Conservation (phyloP, 2,797 vertebrate species). For the Macropodus opercularis region DNA sequence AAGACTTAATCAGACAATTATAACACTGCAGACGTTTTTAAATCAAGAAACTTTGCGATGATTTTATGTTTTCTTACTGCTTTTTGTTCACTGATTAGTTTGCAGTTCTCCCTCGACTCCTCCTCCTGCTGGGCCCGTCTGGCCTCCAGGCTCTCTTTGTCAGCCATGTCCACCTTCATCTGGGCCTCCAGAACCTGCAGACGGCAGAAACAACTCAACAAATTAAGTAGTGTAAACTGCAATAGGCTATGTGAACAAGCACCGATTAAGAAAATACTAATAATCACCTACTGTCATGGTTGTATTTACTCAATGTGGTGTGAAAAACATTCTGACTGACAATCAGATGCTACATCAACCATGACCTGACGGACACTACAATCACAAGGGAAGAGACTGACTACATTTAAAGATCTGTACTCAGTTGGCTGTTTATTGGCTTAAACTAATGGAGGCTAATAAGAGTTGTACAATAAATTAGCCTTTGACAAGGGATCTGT, state of each 20-base stretch:
- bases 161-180: constrained; percentile 94
- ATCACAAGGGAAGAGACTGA: constrained; percentile 23
- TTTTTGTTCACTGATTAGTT: constrained; percentile 96
- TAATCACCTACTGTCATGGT: too few species aligned
- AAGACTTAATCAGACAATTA: background rate
- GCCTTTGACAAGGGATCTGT: too few species aligned
- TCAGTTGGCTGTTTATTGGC: background rate
- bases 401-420: background rate
- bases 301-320: constrained; percentile 29
- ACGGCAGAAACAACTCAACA: constrained; percentile 13
- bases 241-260: constrained; percentile 2
- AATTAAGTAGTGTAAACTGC: background rate
- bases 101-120: constrained; percentile 94
- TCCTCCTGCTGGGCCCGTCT: constrained; percentile 92
- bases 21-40: background rate
- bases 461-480: background rate
- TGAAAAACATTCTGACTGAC: constrained; percentile 44
- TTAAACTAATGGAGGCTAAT: background rate
- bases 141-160: constrained; percentile 93
- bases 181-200: constrained; percentile 92
- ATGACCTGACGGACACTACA: too few species aligned
- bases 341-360: too few species aligned
- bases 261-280: background rate
- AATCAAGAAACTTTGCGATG: too few species aligned
- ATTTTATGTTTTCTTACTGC: constrained; percentile 82